Base-by-base conservation (phyloP, 2,797 vertebrate genomes). In the Natrix natrix region DNA sequence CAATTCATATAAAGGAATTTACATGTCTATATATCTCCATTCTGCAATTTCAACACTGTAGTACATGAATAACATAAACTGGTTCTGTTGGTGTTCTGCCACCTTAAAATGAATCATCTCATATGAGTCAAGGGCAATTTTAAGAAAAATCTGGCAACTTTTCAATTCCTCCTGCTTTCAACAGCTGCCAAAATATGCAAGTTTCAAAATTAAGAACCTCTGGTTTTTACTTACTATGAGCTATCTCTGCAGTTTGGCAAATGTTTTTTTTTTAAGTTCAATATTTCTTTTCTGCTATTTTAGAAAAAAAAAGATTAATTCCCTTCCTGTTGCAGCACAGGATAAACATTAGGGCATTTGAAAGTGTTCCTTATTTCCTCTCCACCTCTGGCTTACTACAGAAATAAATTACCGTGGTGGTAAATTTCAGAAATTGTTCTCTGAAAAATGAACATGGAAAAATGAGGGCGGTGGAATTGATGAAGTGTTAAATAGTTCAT, bases 91-190 rank as follows among this genome's bases (percentile, higher is more conserved):
- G 20, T 61, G 89, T 94, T 83, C 93, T 95, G 95, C 93, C 93
- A 95, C 94, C 90, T 90, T 66, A 78, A 92, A 91, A 93, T 89
- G 89, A 95, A 69, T 91, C 91, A 92, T 88, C 92, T 91, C 86
- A 89, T 90, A 59, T 92, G 89, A 3, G 13, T 91, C 95, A 93
- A 74, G 91, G 93, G 94, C 92, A 95, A 90, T 93, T 97, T 95
- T 94, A 94, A 0, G 0, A 1, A 0, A 0, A 93, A 92, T 2
- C 56, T 96, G 96, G 96, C 96, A 96, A 94, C 87, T 55, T 94
- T 96, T 96, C 95, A 94, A 94, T 95, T 94, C 87, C 93, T 90
- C 93, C 90, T 86, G 55, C 96, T 97, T 97, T 97, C 91, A 96
- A 95, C 88, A 2, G 1, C 92, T 96, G 97, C 97, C 97, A 97